Base-by-base conservation (phyloP, 2,113 vertebrate species). In the Ursus arctos region DNA sequence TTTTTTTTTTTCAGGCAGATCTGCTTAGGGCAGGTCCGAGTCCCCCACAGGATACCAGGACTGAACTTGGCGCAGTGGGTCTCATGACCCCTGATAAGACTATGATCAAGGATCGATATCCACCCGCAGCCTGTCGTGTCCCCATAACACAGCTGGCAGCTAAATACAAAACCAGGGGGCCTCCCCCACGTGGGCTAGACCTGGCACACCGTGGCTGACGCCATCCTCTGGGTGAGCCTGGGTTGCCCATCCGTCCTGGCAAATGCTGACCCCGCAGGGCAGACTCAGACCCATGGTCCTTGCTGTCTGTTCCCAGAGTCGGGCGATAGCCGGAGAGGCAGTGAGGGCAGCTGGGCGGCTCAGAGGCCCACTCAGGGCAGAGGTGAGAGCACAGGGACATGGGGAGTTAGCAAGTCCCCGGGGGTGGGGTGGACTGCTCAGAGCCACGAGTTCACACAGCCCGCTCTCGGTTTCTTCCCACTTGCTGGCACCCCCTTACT, bases 321-420 rank as follows among this genome's bases (percentile, higher is more conserved):
- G 76, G 57, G 21, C 31, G 43, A 18, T 0, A 55, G 15, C 90
- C 36, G 19, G 33, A 76, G n/a, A 53, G 49, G 65, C 0, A 4
- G 14, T 15, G 1, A 5, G 14, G 14, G 13, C 11, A 59, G 36
- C 11, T 43, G 63, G 47, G 69, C 18, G 7, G 51, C 36, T 59
- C 1, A 16, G 33, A 4, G 10, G 10, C 7, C 7, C 0, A n/a
- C 13, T 5, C 1, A 1, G 16, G 10, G 7, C 79, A 71, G 59
- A 36, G 16, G 51, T 76, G 16, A 72, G 53, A 69, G 72, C 33
- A 18, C 47, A 7, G 0, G 8, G 36, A 4, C 22, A 33, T 6
- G 1, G 10, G 6, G 1, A 10, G 12, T 51, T 13, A 51, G 53
- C 16, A 63, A 88, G 15, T 40, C 47, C 6, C 10, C 36, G 12